These are phyloP conservation scores for Lycaon pictus DNA, from an alignment of 2,113 vertebrate species.

Conservation along the genomic window DNA sequence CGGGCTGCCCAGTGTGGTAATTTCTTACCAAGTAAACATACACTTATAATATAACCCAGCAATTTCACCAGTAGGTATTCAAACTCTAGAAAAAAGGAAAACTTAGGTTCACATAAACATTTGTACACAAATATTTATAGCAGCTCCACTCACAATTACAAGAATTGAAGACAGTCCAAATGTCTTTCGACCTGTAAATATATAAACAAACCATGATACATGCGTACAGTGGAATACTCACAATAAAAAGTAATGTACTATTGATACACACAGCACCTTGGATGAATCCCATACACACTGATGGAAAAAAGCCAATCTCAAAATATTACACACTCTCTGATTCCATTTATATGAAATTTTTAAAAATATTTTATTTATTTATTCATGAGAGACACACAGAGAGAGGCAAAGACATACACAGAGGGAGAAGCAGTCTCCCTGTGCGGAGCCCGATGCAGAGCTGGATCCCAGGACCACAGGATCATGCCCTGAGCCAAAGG, in stretches of 20 bases:
- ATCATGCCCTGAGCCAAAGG: too few relatives aligned
- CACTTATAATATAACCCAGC: background rate
- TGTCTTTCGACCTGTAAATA: background rate
- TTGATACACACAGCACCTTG: background rate
- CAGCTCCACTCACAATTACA: background rate
- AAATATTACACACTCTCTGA: background rate
- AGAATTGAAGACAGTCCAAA: background rate
- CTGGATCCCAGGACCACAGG: too few relatives aligned
- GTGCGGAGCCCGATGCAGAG: too few relatives aligned
- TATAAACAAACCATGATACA: background rate
- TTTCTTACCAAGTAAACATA: background rate
- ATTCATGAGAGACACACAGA: too few relatives aligned
- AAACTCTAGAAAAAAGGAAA: constrained; percentile 25
- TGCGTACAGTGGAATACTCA: background rate
- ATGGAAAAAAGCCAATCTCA: background rate
- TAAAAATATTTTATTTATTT: background rate
- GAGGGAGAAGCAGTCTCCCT: too few relatives aligned
- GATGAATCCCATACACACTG: background rate
- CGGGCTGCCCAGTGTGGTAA: background rate
- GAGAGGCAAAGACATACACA: too few relatives aligned
- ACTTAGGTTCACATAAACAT: background rate
- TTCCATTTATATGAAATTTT: background rate
- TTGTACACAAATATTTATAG: background rate
- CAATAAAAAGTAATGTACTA: background rate
- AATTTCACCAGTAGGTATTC: background rate